Evolutionary conservation across 1,140 invertebrate genomes (phyloP).

Genomic region (Trachymyrmex septentrionalis): DNA sequence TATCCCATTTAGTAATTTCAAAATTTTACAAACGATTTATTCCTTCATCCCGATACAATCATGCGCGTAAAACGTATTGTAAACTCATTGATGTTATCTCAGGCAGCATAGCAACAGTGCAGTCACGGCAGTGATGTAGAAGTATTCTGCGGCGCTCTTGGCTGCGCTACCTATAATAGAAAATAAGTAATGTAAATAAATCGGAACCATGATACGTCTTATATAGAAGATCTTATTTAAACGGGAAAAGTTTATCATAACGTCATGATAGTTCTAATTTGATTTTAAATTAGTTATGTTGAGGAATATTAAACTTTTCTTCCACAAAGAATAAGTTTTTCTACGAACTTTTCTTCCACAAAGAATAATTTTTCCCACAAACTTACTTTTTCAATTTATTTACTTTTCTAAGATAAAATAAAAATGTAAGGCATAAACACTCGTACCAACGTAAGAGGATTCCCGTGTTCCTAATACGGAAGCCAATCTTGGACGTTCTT

Average conservation of each 20-base stretch:
- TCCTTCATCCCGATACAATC: conserved; percentile 73
- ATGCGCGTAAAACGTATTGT: conserved; percentile 75
- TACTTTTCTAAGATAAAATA: conserved; percentile 7
- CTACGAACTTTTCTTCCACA: background rate
- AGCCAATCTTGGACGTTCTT: conserved; percentile 89
- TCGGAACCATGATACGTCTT: background rate
- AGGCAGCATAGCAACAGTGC: conserved; percentile 78
- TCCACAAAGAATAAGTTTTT: background rate
- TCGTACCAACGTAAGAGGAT: conserved; percentile 84
- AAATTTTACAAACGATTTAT: conserved; percentile 81
- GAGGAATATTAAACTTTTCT: conserved; percentile 13
- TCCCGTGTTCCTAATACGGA: conserved; percentile 90
- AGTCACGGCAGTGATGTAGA: conserved; percentile 73
- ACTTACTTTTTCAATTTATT: conserved; percentile 15
- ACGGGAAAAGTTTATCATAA: background rate
- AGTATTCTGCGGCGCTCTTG: conserved; percentile 76
- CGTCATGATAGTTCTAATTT: background rate
- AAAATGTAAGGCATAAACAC: conserved; percentile 9
- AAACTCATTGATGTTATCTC: conserved; percentile 85
- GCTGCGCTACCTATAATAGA: conserved; percentile 79
- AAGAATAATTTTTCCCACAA: background rate
- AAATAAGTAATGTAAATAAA: conserved; percentile 25
- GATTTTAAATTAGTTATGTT: background rate
- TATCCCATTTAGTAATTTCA: conserved; percentile 75
- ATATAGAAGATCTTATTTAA: background rate